A percentile compares a stretch with the other conserved stretches of the same genome.
These are phyloP conservation scores for Pristionchus mayeri DNA, from an alignment of 2,888 invertebrate genomes.

Conservation along the genomic window DNA sequence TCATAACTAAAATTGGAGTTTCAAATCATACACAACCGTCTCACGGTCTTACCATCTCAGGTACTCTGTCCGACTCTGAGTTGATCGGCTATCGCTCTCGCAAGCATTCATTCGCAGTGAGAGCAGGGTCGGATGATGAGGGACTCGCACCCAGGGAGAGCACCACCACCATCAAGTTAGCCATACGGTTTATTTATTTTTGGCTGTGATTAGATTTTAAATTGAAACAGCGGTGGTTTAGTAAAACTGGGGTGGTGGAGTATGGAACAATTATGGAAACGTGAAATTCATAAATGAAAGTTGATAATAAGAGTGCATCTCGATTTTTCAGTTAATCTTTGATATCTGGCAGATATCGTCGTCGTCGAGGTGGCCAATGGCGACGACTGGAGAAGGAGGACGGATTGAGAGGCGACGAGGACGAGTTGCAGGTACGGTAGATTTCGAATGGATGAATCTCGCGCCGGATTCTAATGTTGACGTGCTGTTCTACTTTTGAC, in stretches of 20 bases:
- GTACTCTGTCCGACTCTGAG: slow-evolving; percentile 57
- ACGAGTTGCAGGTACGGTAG: slow-evolving; percentile 59
- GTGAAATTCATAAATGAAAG: too few species aligned
- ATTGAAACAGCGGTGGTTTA: too few species aligned
- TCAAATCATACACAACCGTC: too few species aligned
- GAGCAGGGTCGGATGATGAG: slow-evolving; percentile 57
- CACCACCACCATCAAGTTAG: slow-evolving; percentile 44
- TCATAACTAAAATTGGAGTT: too few species aligned
- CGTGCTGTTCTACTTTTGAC: too few species aligned
- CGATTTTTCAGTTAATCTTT: neutral
- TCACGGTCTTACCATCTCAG: neutral
- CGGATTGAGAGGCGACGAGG: slow-evolving; percentile 58
- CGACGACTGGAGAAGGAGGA: slow-evolving; percentile 61
- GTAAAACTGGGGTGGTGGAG: too few species aligned
- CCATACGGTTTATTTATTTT: too few species aligned
- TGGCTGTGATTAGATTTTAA: neutral
- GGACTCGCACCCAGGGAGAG: neutral
- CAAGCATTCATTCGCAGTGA: slow-evolving; percentile 53
- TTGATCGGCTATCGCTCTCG: slow-evolving; percentile 55
- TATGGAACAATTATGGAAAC: too few species aligned
- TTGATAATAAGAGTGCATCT: too few species aligned
- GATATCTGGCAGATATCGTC: slow-evolving; percentile 59
- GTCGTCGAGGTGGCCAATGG: slow-evolving; percentile 68
- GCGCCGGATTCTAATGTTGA: neutral
- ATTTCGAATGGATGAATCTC: slow-evolving; percentile 3